These are phyloP conservation scores for Peromyscus attwateri DNA, from an alignment of 2,797 vertebrate species.

Conservation along the genomic window DNA sequence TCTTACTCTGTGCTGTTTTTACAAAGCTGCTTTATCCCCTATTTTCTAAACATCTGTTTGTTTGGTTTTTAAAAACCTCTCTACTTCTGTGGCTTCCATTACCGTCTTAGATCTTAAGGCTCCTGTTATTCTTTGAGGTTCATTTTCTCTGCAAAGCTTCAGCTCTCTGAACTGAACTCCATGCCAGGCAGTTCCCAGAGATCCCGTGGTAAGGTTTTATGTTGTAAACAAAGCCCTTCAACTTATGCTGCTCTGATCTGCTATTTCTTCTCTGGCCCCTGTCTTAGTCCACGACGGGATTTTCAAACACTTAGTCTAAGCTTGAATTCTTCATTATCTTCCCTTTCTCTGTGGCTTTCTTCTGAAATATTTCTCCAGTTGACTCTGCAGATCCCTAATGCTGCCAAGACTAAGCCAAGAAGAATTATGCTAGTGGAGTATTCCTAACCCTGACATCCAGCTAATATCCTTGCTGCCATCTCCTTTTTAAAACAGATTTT, in stretches of 20 bases:
- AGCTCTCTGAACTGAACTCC: not conserved
- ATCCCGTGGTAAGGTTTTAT: not conserved
- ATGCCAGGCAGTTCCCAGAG: not conserved
- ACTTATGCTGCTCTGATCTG: not conserved
- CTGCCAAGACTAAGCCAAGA: not conserved
- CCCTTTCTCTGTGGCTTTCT: not conserved
- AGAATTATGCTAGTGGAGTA: slow-evolving; percentile 24
- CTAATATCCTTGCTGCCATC: not conserved
- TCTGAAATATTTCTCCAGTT: not conserved
- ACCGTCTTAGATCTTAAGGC: not conserved
- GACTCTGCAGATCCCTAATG: not conserved
- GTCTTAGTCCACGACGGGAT: not conserved
- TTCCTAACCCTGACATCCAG: not conserved
- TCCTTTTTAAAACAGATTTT: not conserved
- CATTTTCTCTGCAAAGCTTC: not conserved
- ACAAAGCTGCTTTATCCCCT: not conserved
- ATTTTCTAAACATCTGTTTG: not conserved
- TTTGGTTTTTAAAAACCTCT: not conserved
- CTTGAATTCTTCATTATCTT: slow-evolving; percentile 5
- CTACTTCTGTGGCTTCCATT: not conserved
- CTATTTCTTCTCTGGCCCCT: not conserved
- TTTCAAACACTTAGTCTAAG: not conserved
- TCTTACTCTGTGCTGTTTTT: not conserved
- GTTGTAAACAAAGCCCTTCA: not conserved
- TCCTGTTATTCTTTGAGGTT: not conserved